These are phyloP conservation scores for Tachysurus fulvidraco DNA, from an alignment of 2,113 vertebrate species.

Conservation along the genomic window DNA sequence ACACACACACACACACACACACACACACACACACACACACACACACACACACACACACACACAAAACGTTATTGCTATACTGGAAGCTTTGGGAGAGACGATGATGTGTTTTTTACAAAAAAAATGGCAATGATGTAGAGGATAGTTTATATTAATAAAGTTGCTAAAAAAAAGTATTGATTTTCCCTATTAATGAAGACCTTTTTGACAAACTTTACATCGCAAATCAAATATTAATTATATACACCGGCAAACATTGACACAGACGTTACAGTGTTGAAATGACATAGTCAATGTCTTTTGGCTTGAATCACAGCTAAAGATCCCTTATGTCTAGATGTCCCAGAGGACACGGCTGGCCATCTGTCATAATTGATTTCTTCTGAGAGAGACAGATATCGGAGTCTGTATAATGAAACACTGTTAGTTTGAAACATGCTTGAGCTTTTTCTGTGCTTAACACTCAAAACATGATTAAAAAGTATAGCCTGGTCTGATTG, in stretches of 20 bases:
- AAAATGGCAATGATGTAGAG: too few species aligned
- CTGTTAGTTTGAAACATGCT: background rate
- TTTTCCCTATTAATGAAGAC: too few species aligned
- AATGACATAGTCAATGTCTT: background rate
- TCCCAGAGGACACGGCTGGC: conserved; percentile 13
- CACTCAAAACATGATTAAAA: background rate
- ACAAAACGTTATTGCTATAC: too few species aligned
- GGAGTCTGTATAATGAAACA: background rate
- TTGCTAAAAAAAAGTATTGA: too few species aligned
- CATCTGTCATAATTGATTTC: conserved; percentile 26
- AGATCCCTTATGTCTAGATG: background rate
- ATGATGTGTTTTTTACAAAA: too few species aligned
- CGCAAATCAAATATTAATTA: background rate
- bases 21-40: too few species aligned
- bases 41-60: too few species aligned
- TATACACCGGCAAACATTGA: background rate
- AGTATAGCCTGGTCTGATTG: background rate
- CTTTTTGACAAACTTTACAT: background rate
- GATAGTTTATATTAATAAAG: too few species aligned
- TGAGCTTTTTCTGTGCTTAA: background rate
- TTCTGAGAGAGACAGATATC: background rate
- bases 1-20: too few species aligned
- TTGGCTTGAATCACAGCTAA: background rate
- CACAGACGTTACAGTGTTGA: background rate
- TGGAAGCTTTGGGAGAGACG: too few species aligned